These are phyloP conservation scores for Philotrypesis tridentata DNA, from an alignment of 1,140 invertebrate genomes.

Conservation along the genomic window DNA sequence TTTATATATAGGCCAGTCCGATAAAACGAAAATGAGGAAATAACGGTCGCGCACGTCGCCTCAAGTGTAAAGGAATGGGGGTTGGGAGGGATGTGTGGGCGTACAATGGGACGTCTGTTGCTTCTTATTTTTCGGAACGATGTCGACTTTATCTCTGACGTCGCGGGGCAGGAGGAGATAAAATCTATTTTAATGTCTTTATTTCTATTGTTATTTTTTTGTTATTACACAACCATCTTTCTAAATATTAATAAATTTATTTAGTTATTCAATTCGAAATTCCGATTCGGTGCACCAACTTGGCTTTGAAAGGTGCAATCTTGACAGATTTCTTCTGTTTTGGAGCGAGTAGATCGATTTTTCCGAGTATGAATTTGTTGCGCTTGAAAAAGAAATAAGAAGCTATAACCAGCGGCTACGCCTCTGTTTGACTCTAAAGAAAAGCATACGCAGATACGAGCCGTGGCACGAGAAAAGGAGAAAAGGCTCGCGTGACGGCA, in stretches of 20 bases:
- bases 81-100: background rate
- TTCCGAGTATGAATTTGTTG: background rate
- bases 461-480: background rate
- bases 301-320: no score
- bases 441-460: background rate
- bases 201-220: no score
- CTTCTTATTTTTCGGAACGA: background rate
- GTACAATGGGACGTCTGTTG: background rate
- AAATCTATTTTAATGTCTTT: no score
- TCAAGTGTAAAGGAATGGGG: background rate
- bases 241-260: no score
- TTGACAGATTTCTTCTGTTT: no score
- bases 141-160: background rate
- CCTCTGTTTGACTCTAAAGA: background rate
- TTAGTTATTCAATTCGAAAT: no score
- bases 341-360: no score
- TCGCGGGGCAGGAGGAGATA: no score
- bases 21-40: conserved; percentile 7
- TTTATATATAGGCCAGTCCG: background rate
- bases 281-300: no score
- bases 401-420: no score
- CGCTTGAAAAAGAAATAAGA: background rate
- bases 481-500: conserved; percentile 2
- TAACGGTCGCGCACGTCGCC: background rate
- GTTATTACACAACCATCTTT: no score